Base-by-base conservation (phyloP, 2,888 invertebrate genomes). In the Ichneumon xanthorius region DNA sequence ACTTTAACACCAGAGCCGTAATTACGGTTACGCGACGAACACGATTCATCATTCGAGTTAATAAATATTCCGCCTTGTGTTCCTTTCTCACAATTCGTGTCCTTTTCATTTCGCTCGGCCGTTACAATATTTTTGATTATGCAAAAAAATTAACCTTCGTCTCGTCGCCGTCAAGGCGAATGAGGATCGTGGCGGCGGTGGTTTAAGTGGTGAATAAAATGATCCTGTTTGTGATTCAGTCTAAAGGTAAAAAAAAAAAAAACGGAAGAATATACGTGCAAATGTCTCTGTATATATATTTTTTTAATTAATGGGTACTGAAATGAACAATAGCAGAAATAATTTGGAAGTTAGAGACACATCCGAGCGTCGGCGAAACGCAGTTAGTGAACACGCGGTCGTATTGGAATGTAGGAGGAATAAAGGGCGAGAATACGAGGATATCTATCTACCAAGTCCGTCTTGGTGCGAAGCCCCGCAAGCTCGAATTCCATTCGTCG, bases 361-460 rank as follows among this genome's bases (percentile, higher is more conserved):
- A 26, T 58, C 11, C 58, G 22, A 22, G 58, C 1, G 4, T 26
- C 4, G 22, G 14, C 11, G 26, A 14, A 22, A 58, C 14, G 58
- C 11, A 58, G 58, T 26, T 22, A 7, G 22, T 26, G 26, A 58
- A 11, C 58, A 58, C 26, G 26, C 22, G 26, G 11, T 22, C 26
- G 22, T 58, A 58, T 26, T 4, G 26, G 11, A 26, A 26, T 26
- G 22, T 58, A 58, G 22, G 11, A 26, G 11, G 11, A 22, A 26
- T 22, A 63, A 63, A 63, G n/a, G 37, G 33, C 37, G n/a, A 63
- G 7, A 30, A 37, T 7, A 30, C 30, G 63, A 37, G 63, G n/a
- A 63, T n/a, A 30, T 33, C 16, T 63, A 63, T 33, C 33, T 63
- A 63, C 22, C 33, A 63, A 63, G n/a, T 63, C 63, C 63, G 63